Conservation (phyloP, 2,113 vertebrate genomes). For the Xiphorhynchus elegans region DNA sequence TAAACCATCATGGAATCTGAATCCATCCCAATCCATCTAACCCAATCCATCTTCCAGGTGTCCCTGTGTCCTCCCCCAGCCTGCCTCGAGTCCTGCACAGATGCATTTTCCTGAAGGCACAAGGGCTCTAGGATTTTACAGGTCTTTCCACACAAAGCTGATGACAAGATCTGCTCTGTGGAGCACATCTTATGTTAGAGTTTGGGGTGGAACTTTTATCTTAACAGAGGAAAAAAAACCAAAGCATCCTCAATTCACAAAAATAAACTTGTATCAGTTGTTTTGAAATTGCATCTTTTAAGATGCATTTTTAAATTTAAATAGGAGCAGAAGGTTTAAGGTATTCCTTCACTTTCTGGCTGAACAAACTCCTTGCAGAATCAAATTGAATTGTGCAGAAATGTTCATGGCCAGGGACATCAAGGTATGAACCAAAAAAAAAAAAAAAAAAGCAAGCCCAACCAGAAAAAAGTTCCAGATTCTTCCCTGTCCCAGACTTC, state of each 20-base stretch:
- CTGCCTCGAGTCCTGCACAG: accelerated
- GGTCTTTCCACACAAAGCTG: neutral
- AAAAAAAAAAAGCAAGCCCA: neutral
- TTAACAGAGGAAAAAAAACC: neutral
- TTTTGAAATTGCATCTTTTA: neutral
- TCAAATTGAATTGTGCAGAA: neutral
- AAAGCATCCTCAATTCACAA: neutral
- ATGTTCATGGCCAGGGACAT: neutral
- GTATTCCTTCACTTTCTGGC: neutral
- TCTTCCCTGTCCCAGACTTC: neutral
- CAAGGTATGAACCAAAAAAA: neutral
- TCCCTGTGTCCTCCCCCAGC: accelerated
- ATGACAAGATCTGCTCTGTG: neutral
- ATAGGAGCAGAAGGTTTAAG: neutral
- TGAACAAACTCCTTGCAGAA: neutral
- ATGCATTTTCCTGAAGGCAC: neutral
- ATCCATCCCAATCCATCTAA: neutral
- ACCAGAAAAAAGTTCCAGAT: neutral
- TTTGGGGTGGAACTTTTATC: neutral
- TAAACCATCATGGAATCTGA: neutral
- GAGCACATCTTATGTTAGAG: accelerated
- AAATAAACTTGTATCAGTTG: neutral
- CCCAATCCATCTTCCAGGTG: neutral
- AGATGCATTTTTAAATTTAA: neutral
- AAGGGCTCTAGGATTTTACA: neutral